Conservation (phyloP, 1,140 invertebrate genomes). For the Pinna nobilis region DNA sequence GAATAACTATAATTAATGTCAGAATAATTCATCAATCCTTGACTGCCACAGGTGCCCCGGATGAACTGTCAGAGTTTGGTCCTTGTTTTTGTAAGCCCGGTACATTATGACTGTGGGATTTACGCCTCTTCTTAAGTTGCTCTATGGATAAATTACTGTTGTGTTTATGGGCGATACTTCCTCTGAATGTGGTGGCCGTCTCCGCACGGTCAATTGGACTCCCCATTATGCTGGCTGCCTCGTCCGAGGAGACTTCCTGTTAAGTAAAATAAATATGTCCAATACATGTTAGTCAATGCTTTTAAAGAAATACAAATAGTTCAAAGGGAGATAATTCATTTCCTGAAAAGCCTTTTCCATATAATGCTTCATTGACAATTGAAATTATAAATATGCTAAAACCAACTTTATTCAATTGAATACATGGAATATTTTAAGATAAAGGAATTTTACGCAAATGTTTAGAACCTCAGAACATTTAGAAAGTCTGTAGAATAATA, state of each 20-base stretch:
- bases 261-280: not conserved
- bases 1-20: too few species aligned
- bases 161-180: not conserved
- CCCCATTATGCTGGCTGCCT: slow-evolving; percentile 32
- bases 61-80: slow-evolving; percentile 6
- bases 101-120: slow-evolving; percentile 17
- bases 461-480: too few species aligned
- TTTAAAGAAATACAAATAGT: too few species aligned
- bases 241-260: slow-evolving; percentile 35
- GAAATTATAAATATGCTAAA: too few species aligned
- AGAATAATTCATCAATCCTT: not conserved
- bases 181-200: slow-evolving; percentile 16
- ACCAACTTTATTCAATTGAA: too few species aligned
- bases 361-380: too few species aligned
- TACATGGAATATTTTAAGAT: too few species aligned
- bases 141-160: slow-evolving; percentile 9
- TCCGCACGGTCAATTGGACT: slow-evolving; percentile 33
- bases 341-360: too few species aligned
- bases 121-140: slow-evolving; percentile 12
- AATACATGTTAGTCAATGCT: too few species aligned
- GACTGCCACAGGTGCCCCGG: not conserved
- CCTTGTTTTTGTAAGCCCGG: not conserved
- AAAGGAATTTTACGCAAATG: too few species aligned
- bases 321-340: too few species aligned
- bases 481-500: too few species aligned